Percentiles rank a stretch among this genome's conserved stretches.
Conservation (phyloP, 2,888 invertebrate species). For the Spisula solida region DNA sequence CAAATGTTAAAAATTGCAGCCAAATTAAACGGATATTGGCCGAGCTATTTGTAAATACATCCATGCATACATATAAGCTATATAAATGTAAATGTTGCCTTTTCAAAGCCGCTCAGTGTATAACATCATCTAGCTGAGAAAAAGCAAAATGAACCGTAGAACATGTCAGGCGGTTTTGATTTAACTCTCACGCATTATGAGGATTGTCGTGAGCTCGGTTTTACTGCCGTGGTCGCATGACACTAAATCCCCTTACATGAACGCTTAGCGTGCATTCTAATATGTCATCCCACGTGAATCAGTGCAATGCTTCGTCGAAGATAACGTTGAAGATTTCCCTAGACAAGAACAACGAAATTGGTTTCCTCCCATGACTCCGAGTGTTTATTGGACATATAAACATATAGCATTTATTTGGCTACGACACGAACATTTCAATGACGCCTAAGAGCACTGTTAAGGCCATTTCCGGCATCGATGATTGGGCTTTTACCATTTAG, state of each 20-base stretch:
- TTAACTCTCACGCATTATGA: not conserved
- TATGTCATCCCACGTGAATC: conserved; percentile 18
- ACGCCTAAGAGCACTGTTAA: not conserved
- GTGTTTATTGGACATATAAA: conserved; percentile 38
- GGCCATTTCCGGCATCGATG: not conserved
- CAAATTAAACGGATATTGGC: too few relatives aligned
- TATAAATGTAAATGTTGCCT: too few relatives aligned
- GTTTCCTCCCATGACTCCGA: conserved; percentile 31
- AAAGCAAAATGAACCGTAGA: not conserved
- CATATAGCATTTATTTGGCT: conserved; percentile 4
- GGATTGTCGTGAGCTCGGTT: not conserved
- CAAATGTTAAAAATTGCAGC: too few relatives aligned
- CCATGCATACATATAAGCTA: too few relatives aligned
- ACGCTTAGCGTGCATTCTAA: conserved; percentile 34
- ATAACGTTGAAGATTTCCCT: not conserved
- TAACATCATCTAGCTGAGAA: too few relatives aligned
- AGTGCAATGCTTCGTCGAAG: not conserved
- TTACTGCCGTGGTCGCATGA: not conserved
- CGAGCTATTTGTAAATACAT: too few relatives aligned
- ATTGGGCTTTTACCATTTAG: not conserved
- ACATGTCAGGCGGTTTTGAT: not conserved
- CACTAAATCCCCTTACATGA: conserved; percentile 21
- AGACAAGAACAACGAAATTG: conserved; percentile 19
- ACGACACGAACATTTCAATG: not conserved
- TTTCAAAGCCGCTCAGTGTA: too few relatives aligned